A percentile compares a stretch with the other conserved stretches of the same genome.
Conservation (phyloP, 2,797 vertebrate species). For the Leptatherina wallacei region DNA sequence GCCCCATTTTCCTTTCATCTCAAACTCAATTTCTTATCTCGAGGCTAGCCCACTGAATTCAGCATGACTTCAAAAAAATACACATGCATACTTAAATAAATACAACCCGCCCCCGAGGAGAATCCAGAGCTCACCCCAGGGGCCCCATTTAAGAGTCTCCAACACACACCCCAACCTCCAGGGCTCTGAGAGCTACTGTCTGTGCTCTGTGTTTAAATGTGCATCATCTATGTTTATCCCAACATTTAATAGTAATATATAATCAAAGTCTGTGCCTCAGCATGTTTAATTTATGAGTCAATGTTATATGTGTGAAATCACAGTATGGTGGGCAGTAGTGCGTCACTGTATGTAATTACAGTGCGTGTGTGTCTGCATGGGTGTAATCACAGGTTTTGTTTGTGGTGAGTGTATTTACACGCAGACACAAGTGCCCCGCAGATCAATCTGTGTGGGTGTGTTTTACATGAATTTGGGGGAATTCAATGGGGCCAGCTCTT, state of each 20-base stretch:
- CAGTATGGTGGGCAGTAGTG: slow-evolving; percentile 49
- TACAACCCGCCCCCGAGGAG: slow-evolving; percentile 50
- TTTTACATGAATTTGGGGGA: slow-evolving; percentile 56
- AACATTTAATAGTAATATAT: slow-evolving; percentile 48
- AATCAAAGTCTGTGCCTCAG: slow-evolving; percentile 47
- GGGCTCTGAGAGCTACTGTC: slow-evolving; percentile 30
- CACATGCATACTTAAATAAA: slow-evolving; percentile 64
- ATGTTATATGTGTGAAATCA: slow-evolving; percentile 61
- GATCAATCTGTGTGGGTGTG: slow-evolving; percentile 19
- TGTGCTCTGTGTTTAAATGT: slow-evolving; percentile 37
- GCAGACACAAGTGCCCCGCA: slow-evolving; percentile 25
- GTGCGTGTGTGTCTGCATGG: slow-evolving; percentile 36
- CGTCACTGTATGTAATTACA: slow-evolving; percentile 74
- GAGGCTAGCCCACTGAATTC: slow-evolving; percentile 57
- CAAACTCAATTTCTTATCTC: slow-evolving; percentile 65
- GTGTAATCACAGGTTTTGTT: slow-evolving; percentile 72
- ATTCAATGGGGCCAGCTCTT: slow-evolving; percentile 50
- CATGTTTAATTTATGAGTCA: slow-evolving; percentile 61
- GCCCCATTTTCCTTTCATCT: slow-evolving; percentile 74
- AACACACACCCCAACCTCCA: slow-evolving; percentile 38
- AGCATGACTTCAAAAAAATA: slow-evolving; percentile 51
- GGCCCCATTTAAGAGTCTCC: slow-evolving; percentile 47
- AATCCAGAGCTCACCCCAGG: slow-evolving; percentile 48
- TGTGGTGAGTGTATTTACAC: slow-evolving; percentile 42
- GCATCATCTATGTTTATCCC: slow-evolving; percentile 55